Evolutionary conservation across 2,113 vertebrate genomes (phyloP).

Genomic region (Paratilapia polleni): DNA sequence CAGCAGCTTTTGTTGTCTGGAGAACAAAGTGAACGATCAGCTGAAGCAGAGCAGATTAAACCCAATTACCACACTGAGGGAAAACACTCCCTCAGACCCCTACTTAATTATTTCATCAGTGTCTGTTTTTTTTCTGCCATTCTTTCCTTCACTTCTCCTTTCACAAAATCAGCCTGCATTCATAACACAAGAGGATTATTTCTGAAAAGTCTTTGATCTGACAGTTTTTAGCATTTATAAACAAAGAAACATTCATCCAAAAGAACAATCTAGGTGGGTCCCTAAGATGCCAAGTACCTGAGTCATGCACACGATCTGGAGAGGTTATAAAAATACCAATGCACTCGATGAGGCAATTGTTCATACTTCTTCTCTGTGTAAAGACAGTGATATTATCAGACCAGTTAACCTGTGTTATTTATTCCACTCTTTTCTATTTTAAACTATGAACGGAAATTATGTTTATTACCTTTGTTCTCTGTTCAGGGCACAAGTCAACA

Average conservation of each 20-base stretch:
- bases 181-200: not conserved
- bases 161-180: not conserved
- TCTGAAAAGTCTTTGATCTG: not conserved
- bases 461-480: not conserved
- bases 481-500: not conserved
- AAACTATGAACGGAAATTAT: not conserved
- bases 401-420: not conserved
- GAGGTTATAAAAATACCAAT: not conserved
- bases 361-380: not conserved
- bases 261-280: not conserved
- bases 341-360: not conserved
- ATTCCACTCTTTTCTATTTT: not conserved
- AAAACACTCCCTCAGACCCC: not conserved
- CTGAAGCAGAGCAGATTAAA: constrained; percentile 19
- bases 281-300: not conserved
- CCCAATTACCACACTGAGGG: constrained; percentile 23
- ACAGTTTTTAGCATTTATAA: not conserved
- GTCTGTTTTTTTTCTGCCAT: not conserved
- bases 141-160: not conserved
- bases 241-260: not conserved
- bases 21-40: constrained; percentile 41
- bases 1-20: constrained; percentile 55
- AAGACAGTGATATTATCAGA: not conserved
- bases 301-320: constrained; percentile 8
- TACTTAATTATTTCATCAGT: constrained; percentile 24